Evolutionary conservation across 2,113 vertebrate species (phyloP), one percentile per base, ranked within the genome.

Genomic region (Chaetops frenatus): DNA sequence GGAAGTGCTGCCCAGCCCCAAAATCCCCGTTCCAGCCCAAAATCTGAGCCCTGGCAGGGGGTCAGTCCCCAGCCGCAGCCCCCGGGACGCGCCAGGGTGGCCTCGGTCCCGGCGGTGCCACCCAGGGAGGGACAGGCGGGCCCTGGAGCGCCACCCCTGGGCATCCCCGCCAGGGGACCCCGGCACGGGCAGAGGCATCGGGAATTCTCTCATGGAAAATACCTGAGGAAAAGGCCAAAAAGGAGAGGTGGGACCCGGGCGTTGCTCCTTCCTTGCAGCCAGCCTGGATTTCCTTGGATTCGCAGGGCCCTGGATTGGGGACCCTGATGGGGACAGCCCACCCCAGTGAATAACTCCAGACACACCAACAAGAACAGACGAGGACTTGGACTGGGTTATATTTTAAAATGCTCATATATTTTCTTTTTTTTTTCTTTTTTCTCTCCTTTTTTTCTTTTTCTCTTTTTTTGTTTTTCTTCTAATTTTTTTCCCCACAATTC

Each of bases 361-460:
- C 33, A 60, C 50, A 66, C 21, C 7, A 12, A 4, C 5, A 80
- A 29, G 62, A 93, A 98, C 92, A 96, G 91, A 96, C 24, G 18
- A 96, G 73, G 71, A 67, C 90, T 35, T 28, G 94, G 33, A 90
- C 23, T 9, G 66, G 19, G 67, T 79, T 92, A 92, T 95, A 96
- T 95, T 98, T 97, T 97, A 87, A 97, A 97, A 98, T 95, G 77
- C 94, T 98, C 97, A 84, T 97, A 50, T 96, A 79, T 96, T 97
- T 97, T 94, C 88, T 86, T 85, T 45, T 69, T 88, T 81, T 47
- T 67, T 87, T 82, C 51, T 10, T 76, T 60, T 83, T 76, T 56
- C 10, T 72, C 65, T 82, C 61, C 3, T 18, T 7, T 9, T n/a
- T 64, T 90, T 81, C 15, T 25, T 1, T 20, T 33, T n/a, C 69